phyloP scores from a whole-genome alignment of 2,797 vertebrate species.

The Parauchenoglanis punctatus region DNA sequence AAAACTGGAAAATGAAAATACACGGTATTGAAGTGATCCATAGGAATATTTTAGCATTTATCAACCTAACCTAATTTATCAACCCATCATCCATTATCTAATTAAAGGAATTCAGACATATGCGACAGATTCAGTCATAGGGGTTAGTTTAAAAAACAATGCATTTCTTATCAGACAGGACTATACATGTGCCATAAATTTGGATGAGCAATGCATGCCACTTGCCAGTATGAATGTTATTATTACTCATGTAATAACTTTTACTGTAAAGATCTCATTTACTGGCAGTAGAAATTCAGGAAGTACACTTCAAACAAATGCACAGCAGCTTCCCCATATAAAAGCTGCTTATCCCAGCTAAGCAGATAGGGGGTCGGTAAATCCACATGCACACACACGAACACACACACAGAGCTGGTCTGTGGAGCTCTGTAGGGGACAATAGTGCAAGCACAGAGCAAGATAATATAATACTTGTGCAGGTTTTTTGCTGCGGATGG shows the following conservation, averaged over 20 bases:
- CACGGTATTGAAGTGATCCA: not conserved
- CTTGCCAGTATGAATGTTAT: not conserved
- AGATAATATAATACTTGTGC: constrained; percentile 73
- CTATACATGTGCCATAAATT: not conserved
- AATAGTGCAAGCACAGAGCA: constrained; percentile 57
- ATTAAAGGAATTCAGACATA: not conserved
- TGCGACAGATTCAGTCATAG: not conserved
- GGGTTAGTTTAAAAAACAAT: not conserved
- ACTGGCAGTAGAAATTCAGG: not conserved
- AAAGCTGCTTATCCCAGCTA: constrained; percentile 57
- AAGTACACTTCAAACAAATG: constrained; percentile 5
- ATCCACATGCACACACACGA: constrained; percentile 20
- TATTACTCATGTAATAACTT: not conserved
- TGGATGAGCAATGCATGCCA: not conserved
- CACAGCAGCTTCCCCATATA: constrained; percentile 26
- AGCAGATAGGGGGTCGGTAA: constrained; percentile 51
- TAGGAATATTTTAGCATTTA: not conserved
- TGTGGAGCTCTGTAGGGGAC: constrained; percentile 31
- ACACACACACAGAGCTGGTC: constrained; percentile 55
- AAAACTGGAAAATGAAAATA: not conserved
- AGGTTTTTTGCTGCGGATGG: constrained; percentile 67
- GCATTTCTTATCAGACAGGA: not conserved
- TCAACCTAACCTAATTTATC: not conserved
- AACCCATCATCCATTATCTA: not conserved
- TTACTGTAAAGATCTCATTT: not conserved